phyloP scores from a whole-genome alignment of 2,113 vertebrate species.

The Epinephelus cyanopodus region DNA sequence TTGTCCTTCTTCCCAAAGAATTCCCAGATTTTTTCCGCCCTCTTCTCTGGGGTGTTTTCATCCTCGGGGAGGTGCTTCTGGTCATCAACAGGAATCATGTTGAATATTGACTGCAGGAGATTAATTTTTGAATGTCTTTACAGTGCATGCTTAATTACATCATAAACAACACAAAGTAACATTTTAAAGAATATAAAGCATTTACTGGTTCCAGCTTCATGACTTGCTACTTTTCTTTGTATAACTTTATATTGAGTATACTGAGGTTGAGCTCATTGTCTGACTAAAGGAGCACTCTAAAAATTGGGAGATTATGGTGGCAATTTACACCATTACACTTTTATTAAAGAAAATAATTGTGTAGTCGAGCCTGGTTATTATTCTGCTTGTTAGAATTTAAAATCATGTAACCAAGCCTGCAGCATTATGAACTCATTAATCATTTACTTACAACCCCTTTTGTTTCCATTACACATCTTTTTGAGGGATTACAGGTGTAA shows the following conservation, averaged over 20 bases:
- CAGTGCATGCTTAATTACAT: neutral
- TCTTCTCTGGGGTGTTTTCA: constrained; percentile 90
- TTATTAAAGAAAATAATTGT: neutral
- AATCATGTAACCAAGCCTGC: neutral
- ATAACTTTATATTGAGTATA: neutral
- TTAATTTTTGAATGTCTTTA: neutral
- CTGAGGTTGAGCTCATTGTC: neutral
- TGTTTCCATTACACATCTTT: neutral
- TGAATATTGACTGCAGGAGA: constrained; percentile 89
- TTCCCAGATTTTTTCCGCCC: constrained; percentile 89
- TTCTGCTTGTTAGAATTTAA: neutral
- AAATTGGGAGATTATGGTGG: neutral
- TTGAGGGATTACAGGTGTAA: neutral
- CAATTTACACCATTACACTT: neutral
- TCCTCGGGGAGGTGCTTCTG: constrained; percentile 87
- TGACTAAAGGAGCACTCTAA: neutral
- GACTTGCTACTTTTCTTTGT: neutral
- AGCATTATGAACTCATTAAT: neutral
- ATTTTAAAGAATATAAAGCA: neutral
- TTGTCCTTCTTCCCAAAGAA: constrained; percentile 91
- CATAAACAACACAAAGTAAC: neutral
- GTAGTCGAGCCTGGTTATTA: neutral
- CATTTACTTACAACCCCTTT: neutral
- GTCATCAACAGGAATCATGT: constrained; percentile 89
- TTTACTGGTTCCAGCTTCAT: neutral